Percentiles rank a stretch among this genome's conserved stretches.
Conservation (phyloP, 1,140 invertebrate genomes). For the Eriocheir sinensis region DNA sequence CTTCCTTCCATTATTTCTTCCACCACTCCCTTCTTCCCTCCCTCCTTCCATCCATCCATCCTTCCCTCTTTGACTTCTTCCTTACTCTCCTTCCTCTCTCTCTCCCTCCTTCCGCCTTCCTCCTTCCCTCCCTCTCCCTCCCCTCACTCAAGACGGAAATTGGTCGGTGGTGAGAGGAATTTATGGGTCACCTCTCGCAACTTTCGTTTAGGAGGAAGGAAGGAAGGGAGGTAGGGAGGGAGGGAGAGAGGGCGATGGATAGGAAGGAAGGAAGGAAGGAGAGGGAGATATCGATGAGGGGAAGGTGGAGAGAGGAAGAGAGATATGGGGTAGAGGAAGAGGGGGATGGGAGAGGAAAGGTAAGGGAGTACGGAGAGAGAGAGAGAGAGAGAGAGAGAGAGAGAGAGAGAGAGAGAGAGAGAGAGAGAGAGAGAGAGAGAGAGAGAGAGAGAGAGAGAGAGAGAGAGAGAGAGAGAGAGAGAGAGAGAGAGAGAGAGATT, state of each 20-base stretch:
- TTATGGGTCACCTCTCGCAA: background rate
- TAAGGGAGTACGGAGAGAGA: background rate
- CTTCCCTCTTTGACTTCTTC: background rate
- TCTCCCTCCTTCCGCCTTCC: background rate
- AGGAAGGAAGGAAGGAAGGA: background rate
- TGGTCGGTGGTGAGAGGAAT: background rate
- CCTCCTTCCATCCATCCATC: background rate
- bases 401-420: background rate
- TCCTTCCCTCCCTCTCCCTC: background rate
- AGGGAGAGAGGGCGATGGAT: background rate
- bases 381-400: background rate
- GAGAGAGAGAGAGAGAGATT: background rate
- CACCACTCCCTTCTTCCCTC: background rate
- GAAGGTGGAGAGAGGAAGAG: background rate
- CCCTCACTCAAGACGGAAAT: background rate
- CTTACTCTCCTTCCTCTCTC: background rate
- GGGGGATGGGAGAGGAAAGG: too few species aligned
- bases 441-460: background rate
- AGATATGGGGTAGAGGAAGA: background rate
- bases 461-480: background rate
- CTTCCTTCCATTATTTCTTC: too few species aligned
- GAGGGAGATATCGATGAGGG: background rate
- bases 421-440: background rate
- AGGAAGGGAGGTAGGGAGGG: background rate
- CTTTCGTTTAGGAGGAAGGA: background rate